These are phyloP conservation scores for Sapajus apella DNA, from an alignment of 2,113 vertebrate genomes.

Conservation along the genomic window DNA sequence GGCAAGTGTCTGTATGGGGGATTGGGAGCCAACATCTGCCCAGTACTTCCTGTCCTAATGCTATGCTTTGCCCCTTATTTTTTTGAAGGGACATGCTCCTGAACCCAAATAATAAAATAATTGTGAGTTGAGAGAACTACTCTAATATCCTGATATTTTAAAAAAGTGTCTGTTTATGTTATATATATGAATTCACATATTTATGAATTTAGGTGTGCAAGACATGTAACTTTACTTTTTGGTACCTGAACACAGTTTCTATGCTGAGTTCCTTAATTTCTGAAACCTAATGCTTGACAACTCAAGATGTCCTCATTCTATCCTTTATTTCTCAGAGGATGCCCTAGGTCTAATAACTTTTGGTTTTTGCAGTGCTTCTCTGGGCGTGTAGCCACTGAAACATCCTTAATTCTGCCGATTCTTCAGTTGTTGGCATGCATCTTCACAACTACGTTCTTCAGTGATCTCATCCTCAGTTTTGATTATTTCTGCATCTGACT, in stretches of 20 bases:
- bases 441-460: fast-evolving
- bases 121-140: not conserved
- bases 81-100: not conserved
- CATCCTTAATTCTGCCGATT: not conserved
- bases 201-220: not conserved
- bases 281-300: not conserved
- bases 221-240: not conserved
- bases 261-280: not conserved
- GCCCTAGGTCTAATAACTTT: not conserved
- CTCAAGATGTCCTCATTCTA: not conserved
- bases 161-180: not conserved
- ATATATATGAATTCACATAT: not conserved
- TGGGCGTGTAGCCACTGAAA: not conserved
- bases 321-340: not conserved
- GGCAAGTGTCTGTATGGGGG: not conserved
- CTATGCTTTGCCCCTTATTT: not conserved
- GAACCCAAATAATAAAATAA: not conserved
- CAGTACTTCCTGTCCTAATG: not conserved
- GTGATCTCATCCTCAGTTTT: not conserved
- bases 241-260: not conserved
- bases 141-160: not conserved
- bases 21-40: not conserved
- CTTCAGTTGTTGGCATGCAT: not conserved
- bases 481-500: not conserved
- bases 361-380: not conserved